Base-by-base conservation (phyloP, 1,140 invertebrate species). In the Neoseiulus cucumeris region DNA sequence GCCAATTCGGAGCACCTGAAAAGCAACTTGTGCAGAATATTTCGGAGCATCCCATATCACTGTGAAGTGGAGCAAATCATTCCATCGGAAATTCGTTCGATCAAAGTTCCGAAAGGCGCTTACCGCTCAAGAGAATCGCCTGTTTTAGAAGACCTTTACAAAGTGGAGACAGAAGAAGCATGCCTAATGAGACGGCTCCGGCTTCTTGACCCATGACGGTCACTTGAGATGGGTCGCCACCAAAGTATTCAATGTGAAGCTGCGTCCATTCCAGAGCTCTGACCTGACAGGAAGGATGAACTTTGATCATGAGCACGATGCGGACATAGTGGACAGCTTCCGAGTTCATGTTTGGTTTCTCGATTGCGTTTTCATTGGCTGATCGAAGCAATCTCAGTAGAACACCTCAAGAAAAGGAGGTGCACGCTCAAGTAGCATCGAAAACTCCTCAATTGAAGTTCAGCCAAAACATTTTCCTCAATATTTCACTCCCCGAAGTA, bases 141-240 rank as follows among this genome's bases (percentile, higher is more conserved):
- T 75, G 66, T 42, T 66, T 45, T 33, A 70, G 67, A 20, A 70
- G 41, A 9, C 51, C 42, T 33, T 20, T 18, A 42, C 66, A 65
- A 14, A 64, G 33, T n/a, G 71, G 74, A 12, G 75, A 75, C 64
- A 77, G 67, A 25, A 77, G 64, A 67, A 76, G 74, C 9, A 75
- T 71, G 17, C 71, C 69, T 1, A 72, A 69, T 7, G 70, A 71
- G 7, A 74, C 74, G 30, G 74, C 74, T 44, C 74, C 74, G 18
- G 74, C 75, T 65, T 72, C 74, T 67, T 75, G 75, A 14, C 79
- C 80, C 68, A 81, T 78, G 14, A 82, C 66, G 12, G 80, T 81
- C 0, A 81, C 70, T 20, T 64, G 66, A 41, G 65, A 44, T 0
- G 67, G 64, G 65, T 75, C 70, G 12, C 74, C 74, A 1, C 75